Conservation (phyloP, 2,797 vertebrate genomes). For the Apogon talboti region DNA sequence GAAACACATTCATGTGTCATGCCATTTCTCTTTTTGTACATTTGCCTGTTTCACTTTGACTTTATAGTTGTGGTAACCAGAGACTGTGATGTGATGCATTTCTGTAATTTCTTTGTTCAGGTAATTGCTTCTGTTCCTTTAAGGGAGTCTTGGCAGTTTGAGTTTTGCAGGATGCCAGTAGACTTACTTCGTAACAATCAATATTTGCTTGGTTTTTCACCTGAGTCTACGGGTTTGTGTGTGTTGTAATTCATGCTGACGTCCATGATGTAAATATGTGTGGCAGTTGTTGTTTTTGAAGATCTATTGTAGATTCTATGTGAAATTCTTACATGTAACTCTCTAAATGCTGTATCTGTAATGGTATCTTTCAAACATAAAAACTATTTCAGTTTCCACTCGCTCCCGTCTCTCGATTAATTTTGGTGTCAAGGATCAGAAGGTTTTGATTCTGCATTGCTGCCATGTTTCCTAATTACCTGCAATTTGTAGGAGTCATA, state of each 20-base stretch:
- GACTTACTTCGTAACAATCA: background rate
- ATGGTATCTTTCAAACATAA: background rate
- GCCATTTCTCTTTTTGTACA: conserved; percentile 14
- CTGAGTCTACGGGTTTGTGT: background rate
- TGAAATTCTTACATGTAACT: no score
- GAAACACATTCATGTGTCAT: conserved; percentile 39
- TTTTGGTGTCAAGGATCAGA: no score
- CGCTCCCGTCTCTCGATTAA: background rate
- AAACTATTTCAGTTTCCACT: background rate
- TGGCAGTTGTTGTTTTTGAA: background rate
- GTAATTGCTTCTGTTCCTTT: conserved; percentile 6
- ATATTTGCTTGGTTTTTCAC: background rate
- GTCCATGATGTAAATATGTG: background rate
- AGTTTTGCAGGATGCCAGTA: background rate
- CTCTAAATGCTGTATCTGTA: background rate
- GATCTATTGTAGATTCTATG: background rate
- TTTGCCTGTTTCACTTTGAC: conserved; percentile 30
- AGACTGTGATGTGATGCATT: background rate
- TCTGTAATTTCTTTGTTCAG: background rate
- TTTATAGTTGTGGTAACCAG: conserved; percentile 12
- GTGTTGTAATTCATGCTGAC: background rate
- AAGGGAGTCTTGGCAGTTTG: background rate
- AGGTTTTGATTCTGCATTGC: background rate
- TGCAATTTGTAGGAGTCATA: conserved; percentile 33
- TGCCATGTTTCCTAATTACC: conserved; percentile 23